phyloP scores from a whole-genome alignment of 2,113 vertebrate genomes.

The Poeciliopsis retropinna region DNA sequence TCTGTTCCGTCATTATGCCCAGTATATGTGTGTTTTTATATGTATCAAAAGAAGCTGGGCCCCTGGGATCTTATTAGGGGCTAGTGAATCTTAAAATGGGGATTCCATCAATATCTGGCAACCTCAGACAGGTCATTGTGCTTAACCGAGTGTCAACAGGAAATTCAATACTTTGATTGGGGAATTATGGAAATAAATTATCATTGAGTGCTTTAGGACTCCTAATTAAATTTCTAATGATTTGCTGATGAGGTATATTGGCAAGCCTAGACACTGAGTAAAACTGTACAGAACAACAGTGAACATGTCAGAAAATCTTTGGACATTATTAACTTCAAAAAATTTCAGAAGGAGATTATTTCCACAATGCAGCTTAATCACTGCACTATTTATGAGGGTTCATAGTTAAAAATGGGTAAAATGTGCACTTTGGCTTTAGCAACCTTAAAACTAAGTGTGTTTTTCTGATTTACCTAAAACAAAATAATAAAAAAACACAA shows the following conservation, averaged over 20 bases:
- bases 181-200: slow-evolving; percentile 67
- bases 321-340: slow-evolving; percentile 14
- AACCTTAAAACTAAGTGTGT: background rate
- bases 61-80: slow-evolving; percentile 51
- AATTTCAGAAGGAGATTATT: slow-evolving; percentile 10
- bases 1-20: background rate
- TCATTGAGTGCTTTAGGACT: slow-evolving; percentile 34
- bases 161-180: slow-evolving; percentile 63
- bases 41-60: slow-evolving; percentile 19
- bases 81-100: slow-evolving; percentile 38
- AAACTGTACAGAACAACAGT: slow-evolving; percentile 31
- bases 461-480: background rate
- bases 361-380: background rate
- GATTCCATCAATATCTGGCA: slow-evolving; percentile 60
- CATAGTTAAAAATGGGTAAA: background rate
- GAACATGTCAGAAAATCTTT: slow-evolving; percentile 44
- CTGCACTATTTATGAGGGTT: background rate
- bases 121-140: slow-evolving; percentile 30
- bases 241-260: slow-evolving; percentile 38
- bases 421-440: background rate
- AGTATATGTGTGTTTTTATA: background rate
- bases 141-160: slow-evolving; percentile 48
- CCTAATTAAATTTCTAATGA: slow-evolving; percentile 52
- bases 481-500: background rate
- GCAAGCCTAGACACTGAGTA: slow-evolving; percentile 9